Conservation (phyloP, 64 coral and sea anemone species). For the Stylophora pistillata region DNA sequence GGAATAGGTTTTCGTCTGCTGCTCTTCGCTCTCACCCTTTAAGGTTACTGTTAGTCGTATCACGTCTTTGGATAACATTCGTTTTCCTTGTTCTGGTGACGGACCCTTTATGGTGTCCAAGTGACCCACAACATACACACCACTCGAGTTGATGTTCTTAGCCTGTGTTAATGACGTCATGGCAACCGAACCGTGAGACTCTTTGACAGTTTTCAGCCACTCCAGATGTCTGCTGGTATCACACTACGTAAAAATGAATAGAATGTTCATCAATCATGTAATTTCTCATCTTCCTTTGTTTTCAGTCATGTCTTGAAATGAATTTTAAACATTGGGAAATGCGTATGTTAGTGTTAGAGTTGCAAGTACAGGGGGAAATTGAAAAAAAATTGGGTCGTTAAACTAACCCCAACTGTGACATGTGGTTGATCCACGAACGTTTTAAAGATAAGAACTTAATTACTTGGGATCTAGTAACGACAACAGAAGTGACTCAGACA, state of each 20-base stretch:
- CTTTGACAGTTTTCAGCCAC: slow-evolving; percentile 82
- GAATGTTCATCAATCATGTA: too few species aligned
- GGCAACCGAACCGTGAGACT: slow-evolving; percentile 86
- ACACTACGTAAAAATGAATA: background rate
- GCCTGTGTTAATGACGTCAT: slow-evolving; percentile 43
- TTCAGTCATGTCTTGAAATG: too few species aligned
- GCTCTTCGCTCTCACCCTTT: background rate
- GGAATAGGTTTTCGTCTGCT: background rate
- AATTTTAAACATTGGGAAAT: too few species aligned
- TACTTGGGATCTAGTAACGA: too few species aligned
- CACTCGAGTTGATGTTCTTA: slow-evolving; percentile 54
- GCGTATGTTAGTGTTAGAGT: too few species aligned
- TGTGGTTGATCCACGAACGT: too few species aligned
- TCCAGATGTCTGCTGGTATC: slow-evolving; percentile 72
- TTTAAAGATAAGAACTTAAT: too few species aligned
- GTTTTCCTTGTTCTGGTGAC: background rate
- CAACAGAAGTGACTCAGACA: too few species aligned
- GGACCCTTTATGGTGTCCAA: background rate
- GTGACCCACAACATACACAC: slow-evolving; percentile 62
- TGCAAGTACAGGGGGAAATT: too few species aligned
- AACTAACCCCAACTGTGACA: too few species aligned
- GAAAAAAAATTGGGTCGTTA: too few species aligned
- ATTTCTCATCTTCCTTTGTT: too few species aligned
- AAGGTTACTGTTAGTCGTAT: background rate
- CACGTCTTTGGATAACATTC: slow-evolving; percentile 6